Evolutionary conservation across 1,140 invertebrate species (phyloP).

Genomic region (Metaphire vulgaris): DNA sequence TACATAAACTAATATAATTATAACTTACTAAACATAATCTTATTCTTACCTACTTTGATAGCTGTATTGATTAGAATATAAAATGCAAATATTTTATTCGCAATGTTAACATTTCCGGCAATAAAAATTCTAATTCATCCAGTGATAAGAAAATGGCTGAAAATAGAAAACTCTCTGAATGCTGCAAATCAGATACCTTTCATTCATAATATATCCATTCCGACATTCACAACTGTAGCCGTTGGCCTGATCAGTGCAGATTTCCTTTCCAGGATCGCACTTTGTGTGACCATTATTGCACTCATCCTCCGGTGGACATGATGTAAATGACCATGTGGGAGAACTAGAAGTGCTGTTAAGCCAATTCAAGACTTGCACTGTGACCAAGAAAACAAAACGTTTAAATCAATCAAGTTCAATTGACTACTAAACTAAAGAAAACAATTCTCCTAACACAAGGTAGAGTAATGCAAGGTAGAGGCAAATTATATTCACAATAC

Average conservation of each 20-base stretch:
- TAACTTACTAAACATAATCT: too few species aligned
- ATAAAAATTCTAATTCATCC: neutral
- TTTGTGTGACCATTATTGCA: conserved; percentile 84
- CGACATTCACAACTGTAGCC: conserved; percentile 83
- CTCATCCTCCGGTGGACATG: conserved; percentile 87
- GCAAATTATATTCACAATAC: too few species aligned
- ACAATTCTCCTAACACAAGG: too few species aligned
- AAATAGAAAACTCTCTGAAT: too few species aligned
- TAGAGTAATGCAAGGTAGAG: too few species aligned
- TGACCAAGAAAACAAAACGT: neutral
- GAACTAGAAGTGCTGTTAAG: neutral
- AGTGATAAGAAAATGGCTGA: too few species aligned
- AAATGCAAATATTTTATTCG: neutral
- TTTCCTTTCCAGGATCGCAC: conserved; percentile 76
- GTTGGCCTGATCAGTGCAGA: conserved; percentile 66
- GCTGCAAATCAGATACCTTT: too few species aligned
- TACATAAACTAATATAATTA: too few species aligned
- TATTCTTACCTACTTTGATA: too few species aligned
- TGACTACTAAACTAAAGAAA: neutral
- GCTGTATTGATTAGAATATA: neutral
- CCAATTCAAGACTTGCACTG: neutral
- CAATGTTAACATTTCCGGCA: neutral
- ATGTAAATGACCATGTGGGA: conserved; percentile 69
- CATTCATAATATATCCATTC: conserved; percentile 61
- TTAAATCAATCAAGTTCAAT: neutral